Evolutionary conservation across 2,888 invertebrate species (phyloP).

Genomic region (Peribatodes rhomboidaria): DNA sequence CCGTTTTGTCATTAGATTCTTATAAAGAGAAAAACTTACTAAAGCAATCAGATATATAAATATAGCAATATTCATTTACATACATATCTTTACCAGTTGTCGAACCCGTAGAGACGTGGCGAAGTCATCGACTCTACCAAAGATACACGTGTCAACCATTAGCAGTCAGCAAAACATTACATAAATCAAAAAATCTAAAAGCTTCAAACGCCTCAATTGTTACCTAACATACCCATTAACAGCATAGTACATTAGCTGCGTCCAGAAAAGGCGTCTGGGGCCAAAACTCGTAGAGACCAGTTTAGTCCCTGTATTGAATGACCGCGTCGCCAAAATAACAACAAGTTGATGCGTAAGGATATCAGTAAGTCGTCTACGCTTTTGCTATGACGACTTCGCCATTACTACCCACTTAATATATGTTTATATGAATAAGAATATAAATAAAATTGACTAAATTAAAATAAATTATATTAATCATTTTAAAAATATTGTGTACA

Average conservation of each 20-base stretch:
- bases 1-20: too few relatives aligned
- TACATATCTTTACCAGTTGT: background rate
- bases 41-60: background rate
- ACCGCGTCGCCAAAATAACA: slow-evolving; percentile 25
- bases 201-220: slow-evolving; percentile 22
- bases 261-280: slow-evolving; percentile 29
- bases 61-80: background rate
- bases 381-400: background rate
- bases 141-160: slow-evolving; percentile 4
- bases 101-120: background rate
- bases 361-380: slow-evolving; percentile 16
- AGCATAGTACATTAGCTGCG: slow-evolving; percentile 29
- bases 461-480: too few relatives aligned
- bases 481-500: too few relatives aligned
- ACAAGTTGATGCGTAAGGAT: background rate
- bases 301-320: slow-evolving; percentile 26
- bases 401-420: background rate
- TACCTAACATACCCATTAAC: slow-evolving; percentile 33
- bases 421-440: too few relatives aligned
- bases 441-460: too few relatives aligned
- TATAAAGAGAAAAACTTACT: too few relatives aligned
- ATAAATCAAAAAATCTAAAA: slow-evolving; percentile 22
- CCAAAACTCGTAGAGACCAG: slow-evolving; percentile 28
- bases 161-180: slow-evolving; percentile 14
- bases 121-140: slow-evolving; percentile 1